Base-by-base conservation (phyloP, 2,888 invertebrate genomes). In the Drosophila testacea region DNA sequence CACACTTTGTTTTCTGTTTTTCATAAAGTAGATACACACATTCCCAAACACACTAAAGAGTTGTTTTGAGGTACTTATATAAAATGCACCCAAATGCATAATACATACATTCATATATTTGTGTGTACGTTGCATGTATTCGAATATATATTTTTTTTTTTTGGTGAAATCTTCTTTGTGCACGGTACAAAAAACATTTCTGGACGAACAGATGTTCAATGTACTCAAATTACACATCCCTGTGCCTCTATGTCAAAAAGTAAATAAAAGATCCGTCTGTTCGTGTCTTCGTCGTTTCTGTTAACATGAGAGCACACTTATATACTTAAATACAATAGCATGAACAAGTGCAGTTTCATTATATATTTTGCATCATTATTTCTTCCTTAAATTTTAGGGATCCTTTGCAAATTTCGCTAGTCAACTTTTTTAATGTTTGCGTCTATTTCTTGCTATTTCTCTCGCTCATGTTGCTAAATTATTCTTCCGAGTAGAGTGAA, bases 131-230 rank as follows among this genome's bases (percentile, higher is more conserved):
- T 64, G 56, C 51, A 30, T 42, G 32, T 79, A 22, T 22, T 22
- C 22, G 22, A 16, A 62, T 79, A 59, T 73, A 67, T 38, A 56
- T 67, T 65, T 65, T 67, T 71, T 71, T 77, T 69, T 84, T 68
- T 82, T 83, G 88, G 88, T 83, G 86, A 88, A 83, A 88, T 86
- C 81, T 75, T 74, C 78, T 69, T 76, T 74, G 75, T 79, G 69
- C 55, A 28, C 16, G 50, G 46, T 22, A 22, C 22, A 27, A 56
- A 57, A 39, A 34, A 42, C 51, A 57, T 67, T 81, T 77, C 56
- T 39, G 80, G 87, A 83, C 84, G 80, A 85, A 89, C 85, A 85
- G 79, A 79, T 85, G 85, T 89, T 89, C 75, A 67, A 50, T 51
- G 67, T 61, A 73, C 78, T 85, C 85, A 67, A 78, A 85, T 85